phyloP scores from a whole-genome alignment of 2,113 vertebrate genomes.

The rabbit (Oryctolagus cuniculus) region mOryCun1.1 NC_091453.1:98106501-98107000 shows the following conservation, averaged over 20 bases:
- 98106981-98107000: conserved; percentile 54
- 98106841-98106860: conserved; percentile 68
- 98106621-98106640: conserved; percentile 67
- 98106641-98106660: conserved; percentile 64
- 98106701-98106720: conserved; percentile 70
- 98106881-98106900: conserved; percentile 57
- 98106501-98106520: background rate
- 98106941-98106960: conserved; percentile 57
- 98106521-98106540: background rate
- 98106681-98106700: conserved; percentile 71
- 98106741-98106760: conserved; percentile 56
- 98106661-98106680: conserved; percentile 63
- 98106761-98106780: conserved; percentile 62
- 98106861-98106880: conserved; percentile 47
- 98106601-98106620: conserved; percentile 53
- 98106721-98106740: conserved; percentile 68
- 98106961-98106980: conserved; percentile 49
- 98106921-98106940: conserved; percentile 40
- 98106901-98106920: conserved; percentile 52
- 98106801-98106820: conserved; percentile 63
- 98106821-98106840: conserved; percentile 65
- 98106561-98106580: conserved; percentile 12
- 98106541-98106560: background rate
- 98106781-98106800: conserved; percentile 60
- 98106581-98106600: background rate